These are phyloP conservation scores for Psix sp. DNA, from an alignment of 1,140 invertebrate species.

Conservation along the genomic window DNA sequence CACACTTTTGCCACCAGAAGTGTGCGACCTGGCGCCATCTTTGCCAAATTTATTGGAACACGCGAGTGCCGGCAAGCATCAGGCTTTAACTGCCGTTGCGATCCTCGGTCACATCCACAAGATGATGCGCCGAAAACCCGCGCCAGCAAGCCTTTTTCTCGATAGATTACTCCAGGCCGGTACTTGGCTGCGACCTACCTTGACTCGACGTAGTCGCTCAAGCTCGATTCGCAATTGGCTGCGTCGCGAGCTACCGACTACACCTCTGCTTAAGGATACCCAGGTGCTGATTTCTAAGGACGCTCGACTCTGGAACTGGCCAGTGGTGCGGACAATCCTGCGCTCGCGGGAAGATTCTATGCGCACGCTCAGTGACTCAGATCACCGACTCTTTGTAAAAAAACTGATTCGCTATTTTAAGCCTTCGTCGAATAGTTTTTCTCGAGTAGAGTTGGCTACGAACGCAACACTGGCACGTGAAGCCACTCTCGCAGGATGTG, in stretches of 20 bases:
- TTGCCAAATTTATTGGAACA: conserved; percentile 88
- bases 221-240: conserved; percentile 69
- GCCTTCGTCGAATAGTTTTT: conserved; percentile 91
- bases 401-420: conserved; percentile 91
- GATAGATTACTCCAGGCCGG: conserved; percentile 84
- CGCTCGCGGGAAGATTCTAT: conserved; percentile 69
- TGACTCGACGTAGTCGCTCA: conserved; percentile 62
- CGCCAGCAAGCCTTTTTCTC: conserved; percentile 88
- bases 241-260: conserved; percentile 68
- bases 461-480: conserved; percentile 77
- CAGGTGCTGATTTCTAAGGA: conserved; percentile 79
- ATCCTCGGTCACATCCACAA: conserved; percentile 87
- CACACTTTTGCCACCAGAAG: conserved; percentile 88
- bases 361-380: conserved; percentile 79
- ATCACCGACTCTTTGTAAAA: conserved; percentile 87
- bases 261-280: conserved; percentile 79
- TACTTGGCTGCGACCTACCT: conserved; percentile 68
- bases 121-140: conserved; percentile 86
- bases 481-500: conserved; percentile 84
- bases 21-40: conserved; percentile 87
- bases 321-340: conserved; percentile 79
- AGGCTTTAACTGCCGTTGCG: conserved; percentile 88
- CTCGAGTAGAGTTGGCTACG: conserved; percentile 82
- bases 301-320: conserved; percentile 81
- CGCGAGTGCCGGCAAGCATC: conserved; percentile 85